Evolutionary conservation across 1,140 invertebrate genomes (phyloP).

Genomic region (Harpegnathos saltator): DNA sequence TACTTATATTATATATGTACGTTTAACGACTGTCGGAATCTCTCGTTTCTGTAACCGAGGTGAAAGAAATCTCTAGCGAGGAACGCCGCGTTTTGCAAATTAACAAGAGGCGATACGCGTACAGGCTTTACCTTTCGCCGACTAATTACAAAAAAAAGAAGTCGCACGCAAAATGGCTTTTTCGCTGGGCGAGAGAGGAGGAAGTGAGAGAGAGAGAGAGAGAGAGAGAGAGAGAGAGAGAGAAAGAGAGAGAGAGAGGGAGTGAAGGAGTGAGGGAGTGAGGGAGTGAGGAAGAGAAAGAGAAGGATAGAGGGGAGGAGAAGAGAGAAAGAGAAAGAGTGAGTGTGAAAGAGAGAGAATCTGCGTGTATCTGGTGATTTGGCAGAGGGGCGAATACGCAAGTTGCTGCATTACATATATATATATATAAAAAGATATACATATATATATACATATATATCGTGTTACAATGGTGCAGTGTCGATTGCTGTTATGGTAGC

Average conservation of each 20-base stretch:
- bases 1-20: too few species aligned
- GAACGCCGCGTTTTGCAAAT: not conserved
- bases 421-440: slow-evolving; percentile 62
- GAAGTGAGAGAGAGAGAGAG: not conserved
- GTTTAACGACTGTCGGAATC: too few species aligned
- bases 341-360: slow-evolving; percentile 70
- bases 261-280: not conserved
- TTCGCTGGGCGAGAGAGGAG: slow-evolving; percentile 23
- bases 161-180: slow-evolving; percentile 52
- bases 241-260: slow-evolving; percentile 39
- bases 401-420: slow-evolving; percentile 79
- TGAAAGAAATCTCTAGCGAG: too few species aligned
- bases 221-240: slow-evolving; percentile 9
- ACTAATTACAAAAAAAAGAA: slow-evolving; percentile 15
- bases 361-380: slow-evolving; percentile 83
- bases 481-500: slow-evolving; percentile 85
- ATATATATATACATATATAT: slow-evolving; percentile 77
- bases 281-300: slow-evolving; percentile 7
- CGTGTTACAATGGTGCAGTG: slow-evolving; percentile 86
- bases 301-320: slow-evolving; percentile 47
- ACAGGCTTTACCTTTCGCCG: slow-evolving; percentile 14
- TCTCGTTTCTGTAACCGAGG: too few species aligned
- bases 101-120: slow-evolving; percentile 6
- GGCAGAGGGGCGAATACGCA: slow-evolving; percentile 81
- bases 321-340: slow-evolving; percentile 59